phyloP scores from a whole-genome alignment of 2,888 invertebrate genomes.

The Agrotis segetum region DNA sequence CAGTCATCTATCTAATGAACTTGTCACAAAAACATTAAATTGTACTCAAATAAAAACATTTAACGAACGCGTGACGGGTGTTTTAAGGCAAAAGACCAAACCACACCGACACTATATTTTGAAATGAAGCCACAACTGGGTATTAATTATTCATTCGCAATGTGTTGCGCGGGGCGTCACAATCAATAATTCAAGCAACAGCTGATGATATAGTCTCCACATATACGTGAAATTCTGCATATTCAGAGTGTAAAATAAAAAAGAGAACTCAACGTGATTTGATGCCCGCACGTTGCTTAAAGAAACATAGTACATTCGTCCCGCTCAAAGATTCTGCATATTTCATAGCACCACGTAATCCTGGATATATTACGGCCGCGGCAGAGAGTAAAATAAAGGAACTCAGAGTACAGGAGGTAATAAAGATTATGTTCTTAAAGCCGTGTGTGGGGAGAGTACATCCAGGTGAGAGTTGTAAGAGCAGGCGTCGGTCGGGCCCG shows the following conservation, averaged over 20 bases:
- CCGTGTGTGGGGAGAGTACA: slow-evolving; percentile 69
- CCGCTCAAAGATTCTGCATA: slow-evolving; percentile 74
- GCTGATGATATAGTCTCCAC: slow-evolving; percentile 60
- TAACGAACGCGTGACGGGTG: slow-evolving; percentile 24
- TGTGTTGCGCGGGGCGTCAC: slow-evolving; percentile 63
- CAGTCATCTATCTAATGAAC: slow-evolving; percentile 75
- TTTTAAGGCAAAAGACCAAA: slow-evolving; percentile 61
- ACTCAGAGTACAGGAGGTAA: slow-evolving; percentile 77
- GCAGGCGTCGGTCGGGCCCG: slow-evolving; percentile 70
- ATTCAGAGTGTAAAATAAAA: slow-evolving; percentile 58
- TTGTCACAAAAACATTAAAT: slow-evolving; percentile 66
- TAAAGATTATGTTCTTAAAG: slow-evolving; percentile 85
- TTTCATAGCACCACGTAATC: slow-evolving; percentile 73
- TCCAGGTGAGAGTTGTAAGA: slow-evolving; percentile 70
- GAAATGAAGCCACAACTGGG: slow-evolving; percentile 62
- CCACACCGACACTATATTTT: slow-evolving; percentile 58
- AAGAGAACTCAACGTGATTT: slow-evolving; percentile 65
- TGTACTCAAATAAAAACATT: slow-evolving; percentile 49
- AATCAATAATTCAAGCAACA: slow-evolving; percentile 72
- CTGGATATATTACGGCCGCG: slow-evolving; percentile 75
- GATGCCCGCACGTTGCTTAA: slow-evolving; percentile 64
- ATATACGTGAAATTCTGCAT: slow-evolving; percentile 60
- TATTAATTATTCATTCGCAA: slow-evolving; percentile 71
- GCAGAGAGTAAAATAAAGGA: slow-evolving; percentile 79
- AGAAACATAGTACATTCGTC: slow-evolving; percentile 71